phyloP scores from a whole-genome alignment of 2,113 vertebrate species.

The Brachyhypopomus gauderio region DNA sequence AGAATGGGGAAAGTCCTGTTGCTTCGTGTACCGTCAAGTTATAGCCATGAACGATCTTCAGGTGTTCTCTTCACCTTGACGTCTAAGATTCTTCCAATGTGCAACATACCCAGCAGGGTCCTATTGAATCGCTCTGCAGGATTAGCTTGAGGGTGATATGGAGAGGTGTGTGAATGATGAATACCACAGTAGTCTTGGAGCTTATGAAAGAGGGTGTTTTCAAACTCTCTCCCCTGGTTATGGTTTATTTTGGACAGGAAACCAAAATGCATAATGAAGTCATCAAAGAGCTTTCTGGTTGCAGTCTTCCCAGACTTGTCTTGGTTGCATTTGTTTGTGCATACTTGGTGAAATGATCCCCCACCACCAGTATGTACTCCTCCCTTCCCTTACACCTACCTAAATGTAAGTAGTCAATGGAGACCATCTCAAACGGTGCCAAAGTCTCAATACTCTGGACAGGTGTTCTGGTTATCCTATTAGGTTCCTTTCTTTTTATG shows the following conservation, averaged over 20 bases:
- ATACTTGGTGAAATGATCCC: slow-evolving; percentile 7
- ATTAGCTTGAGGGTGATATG: slow-evolving; percentile 23
- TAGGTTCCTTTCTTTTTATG: slow-evolving; percentile 27
- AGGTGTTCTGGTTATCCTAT: neutral
- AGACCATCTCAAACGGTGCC: neutral
- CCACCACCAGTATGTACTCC: slow-evolving; percentile 7
- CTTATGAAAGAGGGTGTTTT: neutral
- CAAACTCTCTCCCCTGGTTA: slow-evolving; percentile 20
- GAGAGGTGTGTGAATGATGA: neutral
- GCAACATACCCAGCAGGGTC: slow-evolving; percentile 46
- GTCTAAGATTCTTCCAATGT: slow-evolving; percentile 42
- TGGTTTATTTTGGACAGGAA: slow-evolving; percentile 14
- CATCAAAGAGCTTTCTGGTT: neutral
- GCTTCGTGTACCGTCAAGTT: too few relatives aligned
- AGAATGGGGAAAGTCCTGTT: too few relatives aligned
- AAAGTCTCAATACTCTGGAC: slow-evolving; percentile 2
- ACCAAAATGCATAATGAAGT: slow-evolving; percentile 15
- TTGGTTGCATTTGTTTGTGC: neutral
- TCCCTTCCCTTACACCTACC: neutral
- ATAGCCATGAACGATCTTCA: too few relatives aligned
- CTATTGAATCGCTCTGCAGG: slow-evolving; percentile 35
- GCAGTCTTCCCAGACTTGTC: slow-evolving; percentile 25
- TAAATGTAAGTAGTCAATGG: neutral
- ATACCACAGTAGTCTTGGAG: neutral
- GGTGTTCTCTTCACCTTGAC: slow-evolving; percentile 42